A percentile compares a stretch with the other conserved stretches of the same genome.
Evolutionary conservation across 2,888 invertebrate genomes (phyloP).

Genomic region (Torymus texanus): DNA sequence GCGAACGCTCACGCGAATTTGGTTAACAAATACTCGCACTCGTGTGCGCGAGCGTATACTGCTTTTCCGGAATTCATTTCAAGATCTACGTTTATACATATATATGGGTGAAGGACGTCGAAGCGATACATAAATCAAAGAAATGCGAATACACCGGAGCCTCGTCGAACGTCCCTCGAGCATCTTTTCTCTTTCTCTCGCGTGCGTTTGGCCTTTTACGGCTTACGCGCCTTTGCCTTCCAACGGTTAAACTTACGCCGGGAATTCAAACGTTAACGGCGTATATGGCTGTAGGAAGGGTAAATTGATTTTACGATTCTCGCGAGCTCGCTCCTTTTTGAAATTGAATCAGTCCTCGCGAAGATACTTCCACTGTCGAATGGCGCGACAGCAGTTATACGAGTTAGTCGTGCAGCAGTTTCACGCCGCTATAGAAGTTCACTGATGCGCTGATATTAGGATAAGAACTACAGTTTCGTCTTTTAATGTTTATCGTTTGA

Average conservation of each 20-base stretch:
- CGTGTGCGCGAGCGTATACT: too few relatives aligned
- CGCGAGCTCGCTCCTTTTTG: not conserved
- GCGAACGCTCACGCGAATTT: too few relatives aligned
- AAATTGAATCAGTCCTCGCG: slow-evolving; percentile 5
- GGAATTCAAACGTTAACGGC: slow-evolving; percentile 17
- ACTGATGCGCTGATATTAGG: too few relatives aligned
- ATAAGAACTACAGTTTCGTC: too few relatives aligned
- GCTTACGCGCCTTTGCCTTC: not conserved
- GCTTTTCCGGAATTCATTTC: not conserved
- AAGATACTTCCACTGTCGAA: not conserved
- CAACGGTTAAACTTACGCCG: slow-evolving; percentile 26
- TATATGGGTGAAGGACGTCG: too few relatives aligned
- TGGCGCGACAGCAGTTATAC: too few relatives aligned
- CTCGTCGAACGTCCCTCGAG: slow-evolving; percentile 9
- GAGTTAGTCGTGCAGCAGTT: too few relatives aligned
- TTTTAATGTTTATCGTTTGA: too few relatives aligned
- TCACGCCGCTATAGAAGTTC: too few relatives aligned
- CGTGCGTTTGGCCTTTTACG: not conserved
- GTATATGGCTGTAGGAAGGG: not conserved
- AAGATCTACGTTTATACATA: too few relatives aligned
- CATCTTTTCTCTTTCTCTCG: slow-evolving; percentile 1
- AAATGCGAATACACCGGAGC: slow-evolving; percentile 15
- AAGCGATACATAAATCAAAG: slow-evolving; percentile 5
- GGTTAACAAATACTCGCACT: too few relatives aligned
- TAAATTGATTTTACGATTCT: slow-evolving; percentile 28